A percentile compares a stretch with the other conserved stretches of the same genome.
phyloP scores from a whole-genome alignment of 2,797 vertebrate species.

The Sebastes minor region DNA sequence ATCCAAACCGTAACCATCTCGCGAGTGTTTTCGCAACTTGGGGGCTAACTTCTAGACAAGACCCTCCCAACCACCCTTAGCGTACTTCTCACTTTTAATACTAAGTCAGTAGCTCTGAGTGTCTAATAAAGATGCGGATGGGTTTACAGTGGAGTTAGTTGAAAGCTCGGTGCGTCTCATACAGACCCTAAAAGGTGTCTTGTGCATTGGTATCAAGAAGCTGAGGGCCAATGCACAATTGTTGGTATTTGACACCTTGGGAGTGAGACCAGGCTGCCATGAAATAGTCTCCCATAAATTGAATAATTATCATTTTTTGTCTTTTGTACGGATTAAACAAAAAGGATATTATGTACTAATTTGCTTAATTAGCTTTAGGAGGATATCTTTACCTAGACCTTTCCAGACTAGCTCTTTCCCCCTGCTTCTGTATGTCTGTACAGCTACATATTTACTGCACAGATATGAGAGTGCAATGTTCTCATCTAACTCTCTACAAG shows the following conservation, averaged over 20 bases:
- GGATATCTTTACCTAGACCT: neutral
- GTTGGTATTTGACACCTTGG: neutral
- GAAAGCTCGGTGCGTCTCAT: too few species aligned
- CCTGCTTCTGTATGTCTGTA: neutral
- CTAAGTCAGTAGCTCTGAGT: neutral
- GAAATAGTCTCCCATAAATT: neutral
- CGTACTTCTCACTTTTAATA: too few species aligned
- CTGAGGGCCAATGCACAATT: rapidly evolving
- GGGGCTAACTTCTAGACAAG: too few species aligned
- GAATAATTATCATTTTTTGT: neutral
- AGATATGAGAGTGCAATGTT: too few species aligned
- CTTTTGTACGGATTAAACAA: neutral
- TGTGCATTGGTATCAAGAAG: neutral
- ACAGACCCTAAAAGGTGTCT: neutral
- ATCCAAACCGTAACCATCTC: neutral
- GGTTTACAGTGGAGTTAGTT: neutral
- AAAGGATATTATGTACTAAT: neutral
- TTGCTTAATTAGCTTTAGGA: neutral
- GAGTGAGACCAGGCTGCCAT: too few species aligned
- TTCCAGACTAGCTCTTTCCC: too few species aligned
- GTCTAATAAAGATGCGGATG: neutral
- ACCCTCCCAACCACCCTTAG: too few species aligned
- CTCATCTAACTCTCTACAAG: too few species aligned
- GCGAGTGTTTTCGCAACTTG: neutral
- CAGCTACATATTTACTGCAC: neutral